phyloP scores from a whole-genome alignment of 2,113 vertebrate genomes.

The Eonycteris spelaea region DNA sequence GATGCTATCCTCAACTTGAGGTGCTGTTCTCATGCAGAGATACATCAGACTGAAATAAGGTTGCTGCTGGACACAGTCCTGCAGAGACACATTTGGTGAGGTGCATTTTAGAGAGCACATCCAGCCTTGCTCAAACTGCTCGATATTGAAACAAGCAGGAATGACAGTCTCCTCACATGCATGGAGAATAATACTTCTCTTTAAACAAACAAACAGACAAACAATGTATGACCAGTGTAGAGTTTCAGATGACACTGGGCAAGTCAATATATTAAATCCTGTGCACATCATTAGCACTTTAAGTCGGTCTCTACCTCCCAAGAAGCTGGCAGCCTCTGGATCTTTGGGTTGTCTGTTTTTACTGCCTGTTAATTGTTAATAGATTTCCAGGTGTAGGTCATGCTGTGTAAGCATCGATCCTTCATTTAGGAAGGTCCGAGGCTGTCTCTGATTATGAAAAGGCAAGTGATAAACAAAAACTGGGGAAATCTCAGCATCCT shows the following conservation, averaged over 20 bases:
- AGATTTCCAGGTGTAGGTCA: conserved; percentile 69
- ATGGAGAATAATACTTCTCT: not conserved
- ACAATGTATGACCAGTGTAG: not conserved
- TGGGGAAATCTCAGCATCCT: conserved; percentile 53
- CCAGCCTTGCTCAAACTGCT: not conserved
- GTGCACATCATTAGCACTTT: not conserved
- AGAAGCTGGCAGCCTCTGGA: not conserved
- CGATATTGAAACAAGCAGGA: not conserved
- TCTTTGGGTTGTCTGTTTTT: conserved; percentile 48
- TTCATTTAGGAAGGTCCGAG: conserved; percentile 63
- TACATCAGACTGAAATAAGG: not conserved
- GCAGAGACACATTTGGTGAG: not conserved
- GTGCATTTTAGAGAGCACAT: not conserved
- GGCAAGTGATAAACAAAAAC: conserved; percentile 65
- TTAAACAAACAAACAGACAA: conserved; percentile 10
- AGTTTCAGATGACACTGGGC: not conserved
- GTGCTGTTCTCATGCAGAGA: not conserved
- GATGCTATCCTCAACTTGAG: not conserved
- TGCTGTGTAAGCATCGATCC: conserved; percentile 66
- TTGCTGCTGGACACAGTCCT: not conserved
- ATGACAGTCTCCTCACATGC: not conserved
- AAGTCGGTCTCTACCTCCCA: not conserved
- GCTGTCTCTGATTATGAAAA: conserved; percentile 51
- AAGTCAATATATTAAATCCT: not conserved
- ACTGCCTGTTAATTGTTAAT: conserved; percentile 73